A percentile compares a stretch with the other conserved stretches of the same genome.
phyloP scores from a whole-genome alignment of 2,888 invertebrate genomes.

The Agrilus mali region DNA sequence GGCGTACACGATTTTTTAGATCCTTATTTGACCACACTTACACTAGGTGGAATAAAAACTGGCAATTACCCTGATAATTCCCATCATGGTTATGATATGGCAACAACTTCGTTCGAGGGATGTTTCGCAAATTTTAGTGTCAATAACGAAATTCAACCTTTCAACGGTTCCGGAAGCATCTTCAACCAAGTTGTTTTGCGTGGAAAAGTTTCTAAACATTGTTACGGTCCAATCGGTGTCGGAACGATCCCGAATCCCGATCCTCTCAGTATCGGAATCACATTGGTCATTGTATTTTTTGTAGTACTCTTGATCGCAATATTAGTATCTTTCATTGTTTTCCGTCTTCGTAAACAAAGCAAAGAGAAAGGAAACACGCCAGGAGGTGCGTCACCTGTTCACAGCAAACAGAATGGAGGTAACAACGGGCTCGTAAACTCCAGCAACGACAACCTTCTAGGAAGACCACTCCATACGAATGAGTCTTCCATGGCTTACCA shows the following conservation, averaged over 20 bases:
- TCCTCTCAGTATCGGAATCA: conserved; percentile 84
- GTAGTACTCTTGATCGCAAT: conserved; percentile 80
- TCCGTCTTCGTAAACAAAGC: conserved; percentile 74
- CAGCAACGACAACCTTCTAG: conserved; percentile 56
- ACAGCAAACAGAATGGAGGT: conserved; percentile 66
- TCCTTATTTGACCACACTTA: conserved; percentile 71
- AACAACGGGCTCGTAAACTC: conserved; percentile 53
- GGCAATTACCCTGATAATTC: conserved; percentile 41
- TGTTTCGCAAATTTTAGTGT: conserved; percentile 83
- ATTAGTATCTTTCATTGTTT: conserved; percentile 83
- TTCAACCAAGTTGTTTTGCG: conserved; percentile 55
- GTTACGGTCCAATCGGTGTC: conserved; percentile 61
- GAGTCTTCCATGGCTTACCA: conserved; percentile 59
- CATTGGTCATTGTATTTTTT: conserved; percentile 88
- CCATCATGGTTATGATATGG: conserved; percentile 13
- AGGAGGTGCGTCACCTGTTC: conserved; percentile 55
- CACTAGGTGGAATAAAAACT: conserved; percentile 64
- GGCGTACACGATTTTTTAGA: conserved; percentile 87
- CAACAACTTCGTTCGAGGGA: conserved; percentile 65
- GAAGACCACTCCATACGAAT: conserved; percentile 53
- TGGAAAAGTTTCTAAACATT: conserved; percentile 65
- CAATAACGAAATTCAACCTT: conserved; percentile 80
- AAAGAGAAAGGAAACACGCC: conserved; percentile 68
- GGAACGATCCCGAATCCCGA: conserved; percentile 70
- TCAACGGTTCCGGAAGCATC: conserved; percentile 76